phyloP scores from a whole-genome alignment of 1,140 invertebrate genomes.

The Bombus affinis region DNA sequence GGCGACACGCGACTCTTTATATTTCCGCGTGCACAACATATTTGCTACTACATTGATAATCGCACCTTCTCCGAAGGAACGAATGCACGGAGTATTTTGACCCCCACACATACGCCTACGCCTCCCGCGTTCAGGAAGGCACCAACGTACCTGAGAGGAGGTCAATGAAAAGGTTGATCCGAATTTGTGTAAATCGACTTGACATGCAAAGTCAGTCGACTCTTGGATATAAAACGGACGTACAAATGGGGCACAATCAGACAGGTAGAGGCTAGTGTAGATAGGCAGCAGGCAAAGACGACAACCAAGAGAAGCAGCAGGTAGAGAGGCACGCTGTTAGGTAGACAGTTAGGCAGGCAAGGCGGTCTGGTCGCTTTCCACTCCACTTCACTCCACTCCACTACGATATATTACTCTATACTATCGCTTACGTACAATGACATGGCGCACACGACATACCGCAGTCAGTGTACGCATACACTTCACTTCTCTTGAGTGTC shows the following conservation, averaged over 20 bases:
- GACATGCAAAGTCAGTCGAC: conserved; percentile 64
- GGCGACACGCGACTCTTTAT: conserved; percentile 43
- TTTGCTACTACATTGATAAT: conserved; percentile 44
- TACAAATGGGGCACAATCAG: conserved; percentile 11
- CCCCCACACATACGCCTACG: conserved; percentile 56
- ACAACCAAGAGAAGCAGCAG: not conserved
- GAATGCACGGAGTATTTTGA: conserved; percentile 55
- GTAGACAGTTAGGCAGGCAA: conserved; percentile 52
- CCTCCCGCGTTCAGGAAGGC: conserved; percentile 13
- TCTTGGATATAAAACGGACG: conserved; percentile 43
- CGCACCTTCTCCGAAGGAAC: conserved; percentile 40
- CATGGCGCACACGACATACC: conserved; percentile 62
- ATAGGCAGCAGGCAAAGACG: conserved; percentile 31
- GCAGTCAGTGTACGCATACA: conserved; percentile 62
- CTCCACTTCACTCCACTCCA: conserved; percentile 57
- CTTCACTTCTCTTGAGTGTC: conserved; percentile 40
- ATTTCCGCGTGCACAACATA: conserved; percentile 44
- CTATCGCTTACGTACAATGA: conserved; percentile 52
- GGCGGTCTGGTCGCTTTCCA: conserved; percentile 57
- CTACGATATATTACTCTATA: conserved; percentile 51
- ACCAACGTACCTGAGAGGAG: conserved; percentile 58
- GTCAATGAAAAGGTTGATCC: conserved; percentile 66
- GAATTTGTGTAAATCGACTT: conserved; percentile 68
- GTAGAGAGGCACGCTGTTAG: conserved; percentile 41
- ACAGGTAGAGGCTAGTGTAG: conserved; percentile 37